These are phyloP conservation scores for Steinernema carpocapsae DNA, from an alignment of 2,888 invertebrate genomes.

Conservation along the genomic window DNA sequence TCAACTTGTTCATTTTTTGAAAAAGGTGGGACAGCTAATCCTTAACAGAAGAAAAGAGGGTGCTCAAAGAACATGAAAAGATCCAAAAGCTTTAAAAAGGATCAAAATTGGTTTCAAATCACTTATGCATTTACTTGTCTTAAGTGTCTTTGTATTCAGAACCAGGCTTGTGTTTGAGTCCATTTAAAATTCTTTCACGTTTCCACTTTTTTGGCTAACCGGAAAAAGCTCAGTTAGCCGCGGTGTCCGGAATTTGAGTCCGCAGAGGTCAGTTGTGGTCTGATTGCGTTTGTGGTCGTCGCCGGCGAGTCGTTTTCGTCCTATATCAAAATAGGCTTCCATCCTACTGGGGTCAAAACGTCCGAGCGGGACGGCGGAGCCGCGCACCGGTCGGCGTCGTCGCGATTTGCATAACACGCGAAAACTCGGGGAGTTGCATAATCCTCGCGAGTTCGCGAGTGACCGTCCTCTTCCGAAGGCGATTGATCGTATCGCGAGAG, in stretches of 20 bases:
- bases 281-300: background rate
- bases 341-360: background rate
- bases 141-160: too few relatives aligned
- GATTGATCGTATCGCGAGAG: slow-evolving; percentile 27
- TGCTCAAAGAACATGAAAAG: too few relatives aligned
- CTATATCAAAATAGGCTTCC: background rate
- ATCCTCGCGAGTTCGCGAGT: slow-evolving; percentile 19
- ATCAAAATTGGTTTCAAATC: too few relatives aligned
- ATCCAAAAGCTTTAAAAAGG: too few relatives aligned
- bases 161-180: too few relatives aligned
- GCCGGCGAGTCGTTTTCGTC: background rate
- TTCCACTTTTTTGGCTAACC: background rate
- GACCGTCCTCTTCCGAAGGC: slow-evolving; percentile 23
- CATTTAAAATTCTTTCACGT: background rate
- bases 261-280: background rate
- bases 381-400: background rate
- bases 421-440: slow-evolving; percentile 11
- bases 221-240: too few relatives aligned
- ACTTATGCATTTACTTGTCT: too few relatives aligned
- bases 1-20: too few relatives aligned
- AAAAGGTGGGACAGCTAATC: too few relatives aligned
- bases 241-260: background rate
- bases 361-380: background rate
- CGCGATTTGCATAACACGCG: background rate
- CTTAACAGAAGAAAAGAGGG: too few relatives aligned